Evolutionary conservation across 2,797 vertebrate species (phyloP).

Genomic region (Bradypus variegatus): DNA sequence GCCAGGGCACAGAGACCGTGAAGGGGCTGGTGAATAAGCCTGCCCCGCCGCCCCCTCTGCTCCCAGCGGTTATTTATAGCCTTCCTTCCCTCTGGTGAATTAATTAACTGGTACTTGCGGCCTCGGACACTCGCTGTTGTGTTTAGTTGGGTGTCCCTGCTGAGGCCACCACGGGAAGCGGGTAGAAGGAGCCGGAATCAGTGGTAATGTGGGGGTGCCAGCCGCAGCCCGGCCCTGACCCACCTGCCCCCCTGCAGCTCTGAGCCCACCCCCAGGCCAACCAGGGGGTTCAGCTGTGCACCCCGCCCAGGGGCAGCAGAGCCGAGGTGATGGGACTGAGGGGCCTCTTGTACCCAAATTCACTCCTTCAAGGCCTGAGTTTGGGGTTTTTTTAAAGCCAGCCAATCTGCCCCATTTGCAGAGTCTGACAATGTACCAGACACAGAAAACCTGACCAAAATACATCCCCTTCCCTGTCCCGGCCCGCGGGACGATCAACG

Average conservation of each 20-base stretch:
- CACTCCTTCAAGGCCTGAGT: not conserved
- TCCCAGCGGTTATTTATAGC: constrained; percentile 66
- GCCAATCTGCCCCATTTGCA: not conserved
- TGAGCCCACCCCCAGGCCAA: no score
- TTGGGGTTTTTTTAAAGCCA: not conserved
- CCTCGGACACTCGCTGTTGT: constrained; percentile 20
- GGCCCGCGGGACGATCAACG: no score
- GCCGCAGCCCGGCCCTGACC: not conserved
- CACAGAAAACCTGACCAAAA: not conserved
- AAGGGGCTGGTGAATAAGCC: constrained; percentile 30
- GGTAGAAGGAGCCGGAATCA: not conserved
- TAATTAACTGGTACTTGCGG: constrained; percentile 65
- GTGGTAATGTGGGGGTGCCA: not conserved
- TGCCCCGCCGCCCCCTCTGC: constrained; percentile 19
- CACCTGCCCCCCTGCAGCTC: not conserved
- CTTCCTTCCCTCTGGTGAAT: constrained; percentile 72
- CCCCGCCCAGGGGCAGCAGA: no score
- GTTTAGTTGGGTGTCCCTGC: constrained; percentile 6
- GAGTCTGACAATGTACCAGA: not conserved
- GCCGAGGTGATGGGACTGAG: not conserved
- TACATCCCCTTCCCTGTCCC: not conserved
- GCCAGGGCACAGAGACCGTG: constrained; percentile 40
- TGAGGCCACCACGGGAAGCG: not conserved
- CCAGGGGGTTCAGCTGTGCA: no score
- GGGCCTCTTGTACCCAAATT: not conserved